Conservation (phyloP, 2,113 vertebrate genomes). For the Zapornia atra region DNA sequence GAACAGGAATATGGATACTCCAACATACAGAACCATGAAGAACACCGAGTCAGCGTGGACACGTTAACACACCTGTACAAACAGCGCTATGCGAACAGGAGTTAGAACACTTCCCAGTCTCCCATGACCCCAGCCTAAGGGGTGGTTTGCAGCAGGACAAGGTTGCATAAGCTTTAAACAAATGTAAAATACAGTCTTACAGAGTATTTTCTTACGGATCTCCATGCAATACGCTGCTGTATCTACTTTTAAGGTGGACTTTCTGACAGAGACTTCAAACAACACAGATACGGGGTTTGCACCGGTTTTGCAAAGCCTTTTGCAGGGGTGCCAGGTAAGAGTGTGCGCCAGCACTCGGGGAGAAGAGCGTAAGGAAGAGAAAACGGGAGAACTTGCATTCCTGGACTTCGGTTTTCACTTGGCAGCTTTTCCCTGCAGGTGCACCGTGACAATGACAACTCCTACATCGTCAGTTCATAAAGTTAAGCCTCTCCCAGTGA, state of each 20-base stretch:
- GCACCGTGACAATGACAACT: background rate
- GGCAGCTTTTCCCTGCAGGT: background rate
- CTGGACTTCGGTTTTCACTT: rapidly evolving
- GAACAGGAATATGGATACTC: background rate
- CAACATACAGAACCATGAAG: rapidly evolving
- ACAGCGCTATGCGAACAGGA: background rate
- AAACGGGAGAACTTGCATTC: rapidly evolving
- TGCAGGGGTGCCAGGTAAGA: background rate
- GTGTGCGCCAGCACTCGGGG: background rate
- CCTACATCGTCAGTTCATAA: rapidly evolving
- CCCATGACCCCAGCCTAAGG: rapidly evolving
- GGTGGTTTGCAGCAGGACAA: background rate
- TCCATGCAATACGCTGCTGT: rapidly evolving
- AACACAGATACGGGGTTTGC: rapidly evolving
- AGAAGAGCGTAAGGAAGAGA: no score
- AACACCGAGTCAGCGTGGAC: rapidly evolving
- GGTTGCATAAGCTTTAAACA: background rate
- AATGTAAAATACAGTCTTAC: rapidly evolving
- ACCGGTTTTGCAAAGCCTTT: background rate
- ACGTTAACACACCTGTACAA: background rate
- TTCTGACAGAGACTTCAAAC: background rate
- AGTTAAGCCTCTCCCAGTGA: background rate
- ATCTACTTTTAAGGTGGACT: background rate
- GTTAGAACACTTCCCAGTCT: background rate
- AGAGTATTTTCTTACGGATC: background rate